Evolutionary conservation across 2,113 vertebrate species (phyloP), one percentile per base, ranked within the genome.

Genomic region (Poeciliopsis occidentalis): DNA sequence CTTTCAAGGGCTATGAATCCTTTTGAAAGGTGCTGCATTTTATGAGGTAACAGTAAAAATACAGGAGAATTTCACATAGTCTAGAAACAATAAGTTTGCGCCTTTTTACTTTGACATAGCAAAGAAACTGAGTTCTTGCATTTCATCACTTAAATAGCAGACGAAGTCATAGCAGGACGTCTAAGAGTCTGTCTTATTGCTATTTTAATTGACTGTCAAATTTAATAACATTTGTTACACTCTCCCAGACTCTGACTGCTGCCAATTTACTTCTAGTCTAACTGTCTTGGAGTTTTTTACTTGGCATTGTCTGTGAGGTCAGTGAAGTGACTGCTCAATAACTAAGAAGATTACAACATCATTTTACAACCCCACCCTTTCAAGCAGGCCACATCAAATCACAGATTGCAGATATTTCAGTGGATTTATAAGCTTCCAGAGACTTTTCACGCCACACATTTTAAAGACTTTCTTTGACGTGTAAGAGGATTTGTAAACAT

Each of bases 341-440:
- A 29, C 31, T 74, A n/a, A n/a, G n/a, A 68, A 69, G n/a, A 63
- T 17, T 30, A 64, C 27, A 70, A 64, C 27, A 70, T 64, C 2
- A 32, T 60, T 69, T 74, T 11, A 44, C 3, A 4, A 69, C n/a
- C 76, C 32, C 73, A 11, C 63, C 62, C 61, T 54, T 2, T 47
- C 15, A 44, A 54, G 57, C 31, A 34, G 12, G 15, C 73, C 64
- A 74, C 17, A 15, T 69, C n/a, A 71, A 15, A 60, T 71, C 37
- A 67, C 75, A 60, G 67, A 41, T 80, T 27, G 68, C n/a, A 62
- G 10, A 64, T 34, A 78, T 47, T 54, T 12, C 12, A 22, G 41
- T 54, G 0, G 17, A 57, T 24, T 37, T 57, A 57, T 27, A 32
- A 69, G 39, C 39, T 72, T 67, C n/a, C 32, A 69, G 67, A 32